Conservation (phyloP, 2,888 invertebrate genomes). For the Deilephila elpenor region DNA sequence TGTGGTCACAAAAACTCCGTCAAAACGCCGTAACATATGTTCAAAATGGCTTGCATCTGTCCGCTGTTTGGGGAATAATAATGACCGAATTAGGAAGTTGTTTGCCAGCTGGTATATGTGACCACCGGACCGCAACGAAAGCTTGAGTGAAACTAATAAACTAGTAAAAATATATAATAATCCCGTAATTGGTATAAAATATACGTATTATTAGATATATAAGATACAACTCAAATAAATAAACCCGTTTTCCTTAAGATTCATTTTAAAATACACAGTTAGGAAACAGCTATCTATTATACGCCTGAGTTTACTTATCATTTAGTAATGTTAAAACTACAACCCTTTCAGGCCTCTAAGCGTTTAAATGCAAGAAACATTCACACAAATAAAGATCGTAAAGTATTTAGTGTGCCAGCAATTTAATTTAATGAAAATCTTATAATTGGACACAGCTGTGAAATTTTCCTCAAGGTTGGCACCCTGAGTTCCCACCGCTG, state of each 20-base stretch:
- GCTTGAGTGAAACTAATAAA: too few species aligned
- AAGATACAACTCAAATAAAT: too few species aligned
- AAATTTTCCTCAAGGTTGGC: conserved; percentile 13
- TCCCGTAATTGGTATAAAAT: too few species aligned
- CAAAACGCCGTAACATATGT: conserved; percentile 1
- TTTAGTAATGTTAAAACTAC: background rate
- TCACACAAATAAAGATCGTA: background rate
- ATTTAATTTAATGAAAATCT: background rate
- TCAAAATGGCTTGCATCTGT: background rate
- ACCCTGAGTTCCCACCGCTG: background rate
- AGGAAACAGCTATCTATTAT: too few species aligned
- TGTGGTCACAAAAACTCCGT: conserved; percentile 8
- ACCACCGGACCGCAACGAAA: background rate
- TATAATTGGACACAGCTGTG: conserved; percentile 1
- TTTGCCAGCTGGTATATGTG: background rate
- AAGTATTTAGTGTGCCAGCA: background rate
- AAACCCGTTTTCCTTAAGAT: too few species aligned
- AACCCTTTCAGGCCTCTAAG: background rate
- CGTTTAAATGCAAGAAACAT: background rate
- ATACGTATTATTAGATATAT: too few species aligned
- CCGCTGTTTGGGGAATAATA: background rate
- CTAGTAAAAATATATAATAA: too few species aligned
- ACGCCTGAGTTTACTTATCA: background rate
- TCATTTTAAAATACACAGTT: too few species aligned
- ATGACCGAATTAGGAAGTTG: background rate